A percentile compares a stretch with the other conserved stretches of the same genome.
These are phyloP conservation scores for Knipowitschia caucasica DNA, from an alignment of 2,797 vertebrate genomes.

Conservation along the genomic window DNA sequence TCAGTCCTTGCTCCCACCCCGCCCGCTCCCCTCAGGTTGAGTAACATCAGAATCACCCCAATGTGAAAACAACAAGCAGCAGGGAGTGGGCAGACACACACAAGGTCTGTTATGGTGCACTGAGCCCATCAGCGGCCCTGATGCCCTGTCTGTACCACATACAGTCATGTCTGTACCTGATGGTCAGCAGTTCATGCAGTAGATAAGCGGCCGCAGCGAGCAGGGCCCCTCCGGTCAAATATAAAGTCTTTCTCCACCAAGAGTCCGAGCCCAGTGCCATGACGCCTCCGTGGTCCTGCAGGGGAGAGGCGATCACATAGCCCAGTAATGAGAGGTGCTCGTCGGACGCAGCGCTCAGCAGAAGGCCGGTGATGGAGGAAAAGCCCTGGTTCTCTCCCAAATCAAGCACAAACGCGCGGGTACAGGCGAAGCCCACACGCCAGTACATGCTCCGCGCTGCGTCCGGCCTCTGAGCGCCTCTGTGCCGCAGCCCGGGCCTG, in stretches of 20 bases:
- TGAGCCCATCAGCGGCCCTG: slow-evolving; percentile 10
- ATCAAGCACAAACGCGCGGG: slow-evolving; percentile 89
- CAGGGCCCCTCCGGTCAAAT: slow-evolving; percentile 94
- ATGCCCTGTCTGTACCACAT: slow-evolving; percentile 17
- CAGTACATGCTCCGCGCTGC: slow-evolving; percentile 87
- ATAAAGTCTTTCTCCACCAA: slow-evolving; percentile 98
- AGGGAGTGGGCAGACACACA: not conserved
- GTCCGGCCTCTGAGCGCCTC: slow-evolving; percentile 75
- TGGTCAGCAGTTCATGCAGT: slow-evolving; percentile 91
- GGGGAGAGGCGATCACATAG: slow-evolving; percentile 87
- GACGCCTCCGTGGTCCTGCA: slow-evolving; percentile 88
- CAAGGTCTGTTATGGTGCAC: slow-evolving; percentile 3
- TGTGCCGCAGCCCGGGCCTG: slow-evolving; percentile 67
- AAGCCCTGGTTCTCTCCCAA: slow-evolving; percentile 90
- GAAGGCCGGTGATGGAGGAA: slow-evolving; percentile 75
- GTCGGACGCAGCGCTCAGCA: slow-evolving; percentile 72
- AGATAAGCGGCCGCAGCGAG: slow-evolving; percentile 95
- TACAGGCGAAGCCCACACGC: slow-evolving; percentile 89
- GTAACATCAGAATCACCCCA: slow-evolving; percentile 30
- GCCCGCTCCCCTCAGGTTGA: slow-evolving; percentile 46
- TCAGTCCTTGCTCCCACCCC: slow-evolving; percentile 42
- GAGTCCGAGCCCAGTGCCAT: slow-evolving; percentile 94
- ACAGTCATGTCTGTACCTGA: slow-evolving; percentile 86
- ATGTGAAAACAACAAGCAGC: slow-evolving; percentile 28
- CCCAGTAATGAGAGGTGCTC: slow-evolving; percentile 88